Evolutionary conservation across 2,888 invertebrate species (phyloP).

Genomic region (Plebejus anna): DNA sequence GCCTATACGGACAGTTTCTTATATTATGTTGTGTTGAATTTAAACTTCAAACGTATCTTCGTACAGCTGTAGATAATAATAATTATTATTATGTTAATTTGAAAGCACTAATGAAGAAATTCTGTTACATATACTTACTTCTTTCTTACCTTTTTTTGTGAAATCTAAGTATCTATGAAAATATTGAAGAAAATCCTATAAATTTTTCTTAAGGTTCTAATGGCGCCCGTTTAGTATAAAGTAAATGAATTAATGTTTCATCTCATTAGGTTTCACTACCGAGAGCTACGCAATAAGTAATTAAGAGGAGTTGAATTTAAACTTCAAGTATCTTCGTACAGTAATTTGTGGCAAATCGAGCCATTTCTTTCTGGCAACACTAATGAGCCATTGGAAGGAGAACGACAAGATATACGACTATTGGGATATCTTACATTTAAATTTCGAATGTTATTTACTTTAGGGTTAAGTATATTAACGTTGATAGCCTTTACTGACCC

Average conservation of each 20-base stretch:
- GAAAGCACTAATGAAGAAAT: too few species aligned
- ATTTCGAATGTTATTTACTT: neutral
- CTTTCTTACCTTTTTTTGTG: too few species aligned
- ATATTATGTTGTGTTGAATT: neutral
- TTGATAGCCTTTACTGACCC: neutral
- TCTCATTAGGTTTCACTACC: neutral
- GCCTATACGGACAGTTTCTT: too few species aligned
- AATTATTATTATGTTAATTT: too few species aligned
- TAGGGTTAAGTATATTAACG: neutral
- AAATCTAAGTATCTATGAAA: too few species aligned
- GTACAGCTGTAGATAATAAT: neutral
- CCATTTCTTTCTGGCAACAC: constrained; percentile 16
- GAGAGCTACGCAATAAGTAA: constrained; percentile 6
- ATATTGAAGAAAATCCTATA: too few species aligned
- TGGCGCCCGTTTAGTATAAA: neutral
- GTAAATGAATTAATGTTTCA: neutral
- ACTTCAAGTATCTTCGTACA: neutral
- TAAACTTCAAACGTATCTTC: neutral
- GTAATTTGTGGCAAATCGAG: constrained; percentile 22
- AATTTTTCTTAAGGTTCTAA: neutral
- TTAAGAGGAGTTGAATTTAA: constrained; percentile 3
- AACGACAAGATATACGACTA: constrained; percentile 19
- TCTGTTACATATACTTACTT: too few species aligned
- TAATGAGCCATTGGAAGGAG: constrained; percentile 13
- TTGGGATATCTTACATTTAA: neutral